Conservation (phyloP, 2,797 vertebrate species). For the Phalanger gymnotis region DNA sequence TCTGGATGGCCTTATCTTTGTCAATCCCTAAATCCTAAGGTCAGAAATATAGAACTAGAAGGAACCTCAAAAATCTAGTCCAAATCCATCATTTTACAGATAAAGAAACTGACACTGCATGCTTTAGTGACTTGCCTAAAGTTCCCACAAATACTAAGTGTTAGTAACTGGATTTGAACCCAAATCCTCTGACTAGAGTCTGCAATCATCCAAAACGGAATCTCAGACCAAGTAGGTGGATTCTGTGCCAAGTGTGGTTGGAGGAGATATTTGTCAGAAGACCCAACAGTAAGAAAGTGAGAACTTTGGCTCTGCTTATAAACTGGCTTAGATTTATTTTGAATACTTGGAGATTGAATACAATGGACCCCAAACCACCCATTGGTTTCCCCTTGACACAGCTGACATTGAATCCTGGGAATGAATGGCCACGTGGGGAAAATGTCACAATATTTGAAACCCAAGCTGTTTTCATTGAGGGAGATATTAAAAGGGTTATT, state of each 20-base stretch:
- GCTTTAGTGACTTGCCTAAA: background rate
- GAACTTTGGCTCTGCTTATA: background rate
- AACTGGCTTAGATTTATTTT: background rate
- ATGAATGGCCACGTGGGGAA: background rate
- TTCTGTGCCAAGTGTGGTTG: background rate
- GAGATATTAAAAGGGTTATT: slow-evolving; percentile 9
- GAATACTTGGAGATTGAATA: background rate
- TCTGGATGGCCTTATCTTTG: background rate
- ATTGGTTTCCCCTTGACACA: background rate
- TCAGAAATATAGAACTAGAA: background rate
- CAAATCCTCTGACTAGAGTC: background rate
- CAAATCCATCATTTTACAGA: background rate
- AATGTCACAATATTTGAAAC: slow-evolving; percentile 3
- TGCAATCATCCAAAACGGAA: background rate
- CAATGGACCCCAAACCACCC: background rate
- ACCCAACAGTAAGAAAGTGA: background rate
- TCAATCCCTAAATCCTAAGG: background rate
- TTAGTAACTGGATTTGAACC: background rate
- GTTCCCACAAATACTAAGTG: background rate
- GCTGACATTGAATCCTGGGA: background rate
- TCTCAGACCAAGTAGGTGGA: background rate
- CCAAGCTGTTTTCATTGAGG: background rate
- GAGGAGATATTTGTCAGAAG: background rate
- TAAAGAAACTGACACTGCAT: background rate
- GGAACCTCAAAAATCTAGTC: background rate